Conservation (phyloP, 1,140 invertebrate genomes). For the Drosophila micromelanica region DNA sequence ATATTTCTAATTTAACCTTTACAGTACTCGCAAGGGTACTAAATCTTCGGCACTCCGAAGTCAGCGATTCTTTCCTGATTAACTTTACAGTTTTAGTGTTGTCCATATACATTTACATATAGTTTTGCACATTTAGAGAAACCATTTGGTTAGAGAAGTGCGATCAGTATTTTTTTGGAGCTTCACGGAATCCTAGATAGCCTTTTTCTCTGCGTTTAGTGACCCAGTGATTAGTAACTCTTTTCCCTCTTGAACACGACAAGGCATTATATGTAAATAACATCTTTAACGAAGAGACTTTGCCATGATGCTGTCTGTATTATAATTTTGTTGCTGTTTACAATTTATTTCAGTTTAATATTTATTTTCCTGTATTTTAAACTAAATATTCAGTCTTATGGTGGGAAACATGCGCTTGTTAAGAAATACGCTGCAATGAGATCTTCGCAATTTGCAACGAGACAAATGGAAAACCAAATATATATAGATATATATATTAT, state of each 20-base stretch:
- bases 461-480: constrained; percentile 19
- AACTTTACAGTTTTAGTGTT: background rate
- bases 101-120: background rate
- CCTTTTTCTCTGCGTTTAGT: constrained; percentile 20
- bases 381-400: constrained; percentile 84
- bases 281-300: constrained; percentile 8
- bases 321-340: constrained; percentile 17
- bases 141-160: constrained; percentile 60
- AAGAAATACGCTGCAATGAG: constrained; percentile 79
- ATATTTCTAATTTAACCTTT: too few species aligned
- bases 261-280: constrained; percentile 26
- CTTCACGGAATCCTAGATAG: constrained; percentile 6
- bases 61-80: background rate
- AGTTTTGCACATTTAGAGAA: constrained; percentile 29
- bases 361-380: constrained; percentile 61
- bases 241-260: constrained; percentile 66
- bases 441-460: constrained; percentile 38
- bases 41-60: background rate
- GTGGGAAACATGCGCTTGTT: constrained; percentile 84
- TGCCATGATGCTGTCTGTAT: constrained; percentile 33
- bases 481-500: constrained; percentile 13
- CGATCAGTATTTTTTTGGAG: constrained; percentile 43
- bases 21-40: background rate
- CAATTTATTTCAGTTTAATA: constrained; percentile 19
- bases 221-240: constrained; percentile 52